Percentiles rank a stretch among this genome's conserved stretches.
Conservation (phyloP, 1,140 invertebrate species). For the Drosophila bipectinata region DNA sequence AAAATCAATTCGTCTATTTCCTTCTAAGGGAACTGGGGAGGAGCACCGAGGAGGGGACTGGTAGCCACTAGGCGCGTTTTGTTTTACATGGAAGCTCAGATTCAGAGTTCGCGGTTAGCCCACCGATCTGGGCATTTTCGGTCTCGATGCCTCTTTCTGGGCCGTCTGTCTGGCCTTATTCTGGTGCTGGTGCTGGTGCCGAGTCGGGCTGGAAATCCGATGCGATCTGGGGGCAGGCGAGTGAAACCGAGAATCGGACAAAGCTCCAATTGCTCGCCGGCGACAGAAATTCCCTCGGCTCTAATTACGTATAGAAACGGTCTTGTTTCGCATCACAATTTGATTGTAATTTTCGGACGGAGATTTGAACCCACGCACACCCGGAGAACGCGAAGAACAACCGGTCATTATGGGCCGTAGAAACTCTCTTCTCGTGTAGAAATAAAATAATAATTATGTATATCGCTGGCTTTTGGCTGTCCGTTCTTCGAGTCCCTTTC, state of each 20-base stretch:
- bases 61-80: constrained; percentile 57
- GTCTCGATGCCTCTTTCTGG: constrained; percentile 22
- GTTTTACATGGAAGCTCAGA: constrained; percentile 71
- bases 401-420: constrained; percentile 21
- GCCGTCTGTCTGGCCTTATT: constrained; percentile 48
- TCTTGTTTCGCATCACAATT: constrained; percentile 55
- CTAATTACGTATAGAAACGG: constrained; percentile 57
- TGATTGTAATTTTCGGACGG: constrained; percentile 36
- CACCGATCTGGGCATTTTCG: constrained; percentile 50
- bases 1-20: constrained; percentile 78
- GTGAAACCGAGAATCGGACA: constrained; percentile 32
- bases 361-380: constrained; percentile 41
- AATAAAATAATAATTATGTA: constrained; percentile 56
- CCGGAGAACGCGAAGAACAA: not conserved
- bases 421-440: constrained; percentile 31
- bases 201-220: constrained; percentile 49
- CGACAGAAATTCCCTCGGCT: constrained; percentile 34
- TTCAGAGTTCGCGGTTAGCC: constrained; percentile 50
- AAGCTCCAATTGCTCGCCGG: constrained; percentile 18
- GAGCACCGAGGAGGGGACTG: not conserved
- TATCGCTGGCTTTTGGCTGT: constrained; percentile 22
- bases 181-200: constrained; percentile 51
- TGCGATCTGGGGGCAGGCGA: constrained; percentile 29
- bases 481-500: constrained; percentile 8
- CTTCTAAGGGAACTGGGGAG: constrained; percentile 26